Base-by-base conservation (phyloP, 2,888 invertebrate genomes). In the Ctena decussata region DNA sequence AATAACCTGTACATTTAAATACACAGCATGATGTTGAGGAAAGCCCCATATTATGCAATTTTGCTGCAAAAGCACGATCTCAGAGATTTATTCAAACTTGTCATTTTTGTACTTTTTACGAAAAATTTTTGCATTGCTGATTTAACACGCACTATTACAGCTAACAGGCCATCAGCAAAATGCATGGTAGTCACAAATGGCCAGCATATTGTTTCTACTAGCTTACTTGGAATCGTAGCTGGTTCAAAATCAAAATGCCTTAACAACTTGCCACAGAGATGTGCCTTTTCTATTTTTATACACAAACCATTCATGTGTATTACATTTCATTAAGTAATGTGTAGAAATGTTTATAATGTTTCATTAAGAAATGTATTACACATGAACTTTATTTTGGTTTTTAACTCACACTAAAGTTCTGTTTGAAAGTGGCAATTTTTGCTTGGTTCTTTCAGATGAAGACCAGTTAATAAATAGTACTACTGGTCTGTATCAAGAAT, bases 61-160 rank as follows among this genome's bases (percentile, higher is more conserved):
- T 65, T 72, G 72, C 44, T 39, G 39, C 6, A 41, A 72, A 72
- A 65, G 46, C 46, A 46, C 44, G 72, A 72, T 72, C 72, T 72
- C 72, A 72, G 18, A 44, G 27, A 72, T 27, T 27, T 72, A 24
- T 70, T 70, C 70, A 35, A 70, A 70, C 70, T 70, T 70, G 70
- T 70, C 70, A 37, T 70, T 44, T 72, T 44, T 41, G 72, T 72
- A 72, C 6, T 44, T 70, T 72, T 72, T 72, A 72, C 72, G 32
- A 35, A 41, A 41, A 2, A 30, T 37, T 71, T 27, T 60, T 30
- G 18, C 5, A 27, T 60, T 60, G 27, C 60, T 65, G 32, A 30
- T 65, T 65, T 65, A 21, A 3, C 12, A 18, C 18, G 32, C 27
- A 6, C 35, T 11, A 18, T 65, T 18, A 35, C 32, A 65, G 65